Evolutionary conservation across 2,888 invertebrate genomes (phyloP), one percentile per base, ranked within the genome.

Genomic region (Microctonus brassicae): DNA sequence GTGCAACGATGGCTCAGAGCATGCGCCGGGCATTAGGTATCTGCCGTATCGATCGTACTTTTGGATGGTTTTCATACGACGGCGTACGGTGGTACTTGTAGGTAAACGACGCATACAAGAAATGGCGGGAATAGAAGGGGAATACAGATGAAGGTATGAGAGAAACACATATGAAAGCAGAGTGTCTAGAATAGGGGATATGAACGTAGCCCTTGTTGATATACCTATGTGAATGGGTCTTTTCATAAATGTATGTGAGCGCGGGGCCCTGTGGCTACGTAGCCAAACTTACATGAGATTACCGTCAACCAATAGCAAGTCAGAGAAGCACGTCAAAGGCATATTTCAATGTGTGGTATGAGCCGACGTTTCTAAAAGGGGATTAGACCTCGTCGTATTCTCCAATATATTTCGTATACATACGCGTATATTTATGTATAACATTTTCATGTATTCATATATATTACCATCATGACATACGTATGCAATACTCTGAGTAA

Each of bases 231-330:
- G 82, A 81, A 80, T 74, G 78, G 78, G 77, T 66, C 82, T n/a
- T n/a, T 75, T 70, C 69, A 69, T 72, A 74, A 33, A 20, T 34
- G 33, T 74, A 70, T 73, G 72, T 65, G 22, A n/a, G n/a, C n/a
- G 7, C 1, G 17, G 73, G 78, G 81, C 81, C 85, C 84, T 85
- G 84, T 81, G 85, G 82, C 84, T 83, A 86, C 85, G 47, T 63
- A 84, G 86, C 83, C 84, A 80, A 83, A 85, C 86, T 84, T 84
- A 84, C 86, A 83, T 79, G 81, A 82, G 84, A 86, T 86, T 85
- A 86, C 81, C 78, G 73, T 74, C 82, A 83, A 82, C 85, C 85
- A 86, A 85, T 85, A 82, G 84, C 82, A 77, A 80, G 73, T 80
- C 82, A 81, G 83, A 79, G 79, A 79, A 82, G 80, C 80, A 80